A percentile compares a stretch with the other conserved stretches of the same genome.
These are phyloP conservation scores for Aphrophora alni DNA, from an alignment of 2,888 invertebrate genomes.

Conservation along the genomic window DNA sequence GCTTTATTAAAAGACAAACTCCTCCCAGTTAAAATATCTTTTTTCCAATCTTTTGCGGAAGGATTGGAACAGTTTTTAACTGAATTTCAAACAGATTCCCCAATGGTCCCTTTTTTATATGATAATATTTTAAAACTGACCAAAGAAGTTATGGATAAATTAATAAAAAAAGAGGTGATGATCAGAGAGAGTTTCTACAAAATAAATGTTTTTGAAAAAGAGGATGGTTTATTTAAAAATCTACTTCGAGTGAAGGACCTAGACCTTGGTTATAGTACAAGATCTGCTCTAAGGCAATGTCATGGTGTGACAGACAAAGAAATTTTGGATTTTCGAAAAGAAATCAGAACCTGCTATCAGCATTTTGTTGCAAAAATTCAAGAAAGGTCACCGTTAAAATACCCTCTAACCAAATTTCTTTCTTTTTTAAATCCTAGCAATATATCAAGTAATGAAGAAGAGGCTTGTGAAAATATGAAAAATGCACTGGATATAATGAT, in stretches of 20 bases:
- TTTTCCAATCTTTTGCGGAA: slow-evolving; percentile 2
- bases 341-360: not conserved
- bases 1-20: not conserved
- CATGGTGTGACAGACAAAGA: not conserved
- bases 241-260: not conserved
- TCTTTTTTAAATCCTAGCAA: not conserved
- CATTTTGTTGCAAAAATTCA: not conserved
- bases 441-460: not conserved
- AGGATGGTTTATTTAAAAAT: not conserved
- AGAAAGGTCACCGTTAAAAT: not conserved
- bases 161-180: not conserved
- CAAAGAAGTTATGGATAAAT: not conserved
- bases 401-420: not conserved
- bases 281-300: not conserved
- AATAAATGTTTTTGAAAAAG: not conserved
- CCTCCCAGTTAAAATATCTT: slow-evolving; percentile 2
- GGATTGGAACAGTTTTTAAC: not conserved
- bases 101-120: not conserved
- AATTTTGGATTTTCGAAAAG: not conserved
- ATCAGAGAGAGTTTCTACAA: not conserved
- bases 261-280: not conserved
- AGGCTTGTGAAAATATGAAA: not conserved
- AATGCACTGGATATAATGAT: not conserved
- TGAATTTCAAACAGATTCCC: not conserved
- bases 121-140: not conserved